phyloP scores from a whole-genome alignment of 2,113 vertebrate species.

The Tautogolabrus adspersus region DNA sequence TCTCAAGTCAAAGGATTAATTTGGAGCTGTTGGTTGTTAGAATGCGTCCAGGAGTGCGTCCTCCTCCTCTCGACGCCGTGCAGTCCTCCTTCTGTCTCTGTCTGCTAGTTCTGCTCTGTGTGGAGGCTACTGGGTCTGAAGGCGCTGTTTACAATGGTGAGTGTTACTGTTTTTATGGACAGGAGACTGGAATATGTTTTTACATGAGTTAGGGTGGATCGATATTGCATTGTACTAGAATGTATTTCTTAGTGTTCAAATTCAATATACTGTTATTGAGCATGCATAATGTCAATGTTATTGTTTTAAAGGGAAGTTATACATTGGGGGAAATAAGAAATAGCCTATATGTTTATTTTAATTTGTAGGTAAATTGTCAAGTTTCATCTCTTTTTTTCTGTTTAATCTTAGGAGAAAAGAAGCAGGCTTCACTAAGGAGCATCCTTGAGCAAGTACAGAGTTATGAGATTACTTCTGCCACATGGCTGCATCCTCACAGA shows the following conservation, averaged over 20 bases:
- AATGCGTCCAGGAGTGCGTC: constrained; percentile 68
- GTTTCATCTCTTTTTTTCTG: background rate
- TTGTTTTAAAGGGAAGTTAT: background rate
- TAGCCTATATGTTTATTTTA: no score
- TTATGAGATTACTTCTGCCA: constrained; percentile 87
- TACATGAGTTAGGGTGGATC: background rate
- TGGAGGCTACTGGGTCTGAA: constrained; percentile 33
- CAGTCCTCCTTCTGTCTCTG: constrained; percentile 41
- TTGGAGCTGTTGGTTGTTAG: constrained; percentile 39
- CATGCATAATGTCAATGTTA: background rate
- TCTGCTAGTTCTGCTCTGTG: constrained; percentile 37
- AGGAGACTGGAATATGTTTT: background rate
- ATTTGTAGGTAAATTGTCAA: background rate
- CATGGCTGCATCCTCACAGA: constrained; percentile 83
- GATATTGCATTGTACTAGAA: background rate
- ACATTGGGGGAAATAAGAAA: no score
- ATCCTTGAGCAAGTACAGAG: constrained; percentile 64
- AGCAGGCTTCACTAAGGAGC: constrained; percentile 33
- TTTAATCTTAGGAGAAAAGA: constrained; percentile 38
- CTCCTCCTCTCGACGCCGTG: constrained; percentile 32
- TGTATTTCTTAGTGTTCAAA: background rate
- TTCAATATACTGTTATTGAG: background rate
- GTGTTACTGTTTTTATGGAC: constrained; percentile 19
- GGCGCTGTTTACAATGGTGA: constrained; percentile 67
- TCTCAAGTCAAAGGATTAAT: constrained; percentile 17